These are phyloP conservation scores for Amblyteles armatorius DNA, from an alignment of 2,888 invertebrate genomes.

Conservation along the genomic window DNA sequence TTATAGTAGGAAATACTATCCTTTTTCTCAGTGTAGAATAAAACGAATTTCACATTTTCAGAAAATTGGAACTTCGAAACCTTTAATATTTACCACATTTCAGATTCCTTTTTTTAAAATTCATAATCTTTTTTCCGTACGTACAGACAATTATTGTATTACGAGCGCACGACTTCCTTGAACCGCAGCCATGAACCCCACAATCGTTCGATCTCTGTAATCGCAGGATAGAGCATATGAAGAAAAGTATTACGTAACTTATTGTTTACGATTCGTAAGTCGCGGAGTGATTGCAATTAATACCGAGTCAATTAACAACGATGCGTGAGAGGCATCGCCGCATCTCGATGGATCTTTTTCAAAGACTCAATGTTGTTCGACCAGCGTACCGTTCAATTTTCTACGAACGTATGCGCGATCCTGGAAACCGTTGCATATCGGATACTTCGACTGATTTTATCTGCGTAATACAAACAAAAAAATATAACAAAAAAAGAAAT, in stretches of 20 bases:
- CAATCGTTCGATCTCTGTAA: not conserved
- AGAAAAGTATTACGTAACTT: not conserved
- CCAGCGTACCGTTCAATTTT: not conserved
- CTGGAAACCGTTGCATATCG: not conserved
- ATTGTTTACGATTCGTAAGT: not conserved
- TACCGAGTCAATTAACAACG: not conserved
- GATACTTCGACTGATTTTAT: not conserved
- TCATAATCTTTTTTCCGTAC: too few species aligned
- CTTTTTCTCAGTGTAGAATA: not conserved
- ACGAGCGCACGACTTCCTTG: too few species aligned
- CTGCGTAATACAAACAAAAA: not conserved
- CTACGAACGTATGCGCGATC: not conserved
- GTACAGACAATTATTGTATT: too few species aligned
- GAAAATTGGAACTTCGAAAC: too few species aligned
- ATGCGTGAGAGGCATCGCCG: constrained; percentile 1
- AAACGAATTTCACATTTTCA: not conserved
- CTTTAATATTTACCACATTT: too few species aligned
- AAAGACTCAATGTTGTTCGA: not conserved
- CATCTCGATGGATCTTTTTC: not conserved
- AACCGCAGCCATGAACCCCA: not conserved
- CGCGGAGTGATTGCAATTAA: not conserved
- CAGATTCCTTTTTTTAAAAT: too few species aligned
- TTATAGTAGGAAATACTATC: too few species aligned
- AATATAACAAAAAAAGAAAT: not conserved
- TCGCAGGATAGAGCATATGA: not conserved